Conservation (phyloP, 64 coral and sea anemone genomes). For the Acropora tenuis region DNA sequence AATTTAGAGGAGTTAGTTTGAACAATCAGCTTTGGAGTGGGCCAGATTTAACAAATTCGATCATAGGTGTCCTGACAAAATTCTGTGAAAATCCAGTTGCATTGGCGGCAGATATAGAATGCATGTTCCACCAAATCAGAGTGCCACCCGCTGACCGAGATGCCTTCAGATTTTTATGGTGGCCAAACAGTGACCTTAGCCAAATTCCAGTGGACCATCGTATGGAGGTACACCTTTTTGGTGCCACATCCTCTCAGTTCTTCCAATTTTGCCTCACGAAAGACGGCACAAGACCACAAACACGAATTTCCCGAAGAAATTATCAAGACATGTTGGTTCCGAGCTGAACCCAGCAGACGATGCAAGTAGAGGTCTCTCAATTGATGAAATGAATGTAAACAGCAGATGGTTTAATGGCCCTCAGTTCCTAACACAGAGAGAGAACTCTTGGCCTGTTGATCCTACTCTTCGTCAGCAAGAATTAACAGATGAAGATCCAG, state of each 20-base stretch:
- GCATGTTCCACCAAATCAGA: conserved; percentile 56
- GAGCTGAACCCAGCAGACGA: too few species aligned
- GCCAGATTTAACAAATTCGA: conserved; percentile 41
- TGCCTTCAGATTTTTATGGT: neutral
- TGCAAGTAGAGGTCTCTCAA: too few species aligned
- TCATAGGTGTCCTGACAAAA: conserved; percentile 41
- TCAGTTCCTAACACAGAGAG: too few species aligned
- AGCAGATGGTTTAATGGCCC: too few species aligned
- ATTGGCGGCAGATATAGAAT: conserved; percentile 31
- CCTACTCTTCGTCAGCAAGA: too few species aligned
- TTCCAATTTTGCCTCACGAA: neutral
- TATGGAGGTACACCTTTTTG: conserved; percentile 47
- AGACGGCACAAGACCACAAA: conserved; percentile 5
- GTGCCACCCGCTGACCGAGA: neutral
- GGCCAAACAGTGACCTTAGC: conserved; percentile 19
- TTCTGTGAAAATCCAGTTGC: neutral
- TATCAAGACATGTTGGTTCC: too few species aligned
- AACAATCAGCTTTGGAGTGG: conserved; percentile 54
- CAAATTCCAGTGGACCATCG: conserved; percentile 14
- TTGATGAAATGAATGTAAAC: too few species aligned
- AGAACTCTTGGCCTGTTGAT: too few species aligned
- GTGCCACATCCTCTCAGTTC: conserved; percentile 42
- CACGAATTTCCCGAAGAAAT: neutral
- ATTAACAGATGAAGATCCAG: too few species aligned
- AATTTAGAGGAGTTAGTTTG: conserved; percentile 51